phyloP scores from a whole-genome alignment of 2,888 invertebrate genomes.

The Pollenia amentaria region DNA sequence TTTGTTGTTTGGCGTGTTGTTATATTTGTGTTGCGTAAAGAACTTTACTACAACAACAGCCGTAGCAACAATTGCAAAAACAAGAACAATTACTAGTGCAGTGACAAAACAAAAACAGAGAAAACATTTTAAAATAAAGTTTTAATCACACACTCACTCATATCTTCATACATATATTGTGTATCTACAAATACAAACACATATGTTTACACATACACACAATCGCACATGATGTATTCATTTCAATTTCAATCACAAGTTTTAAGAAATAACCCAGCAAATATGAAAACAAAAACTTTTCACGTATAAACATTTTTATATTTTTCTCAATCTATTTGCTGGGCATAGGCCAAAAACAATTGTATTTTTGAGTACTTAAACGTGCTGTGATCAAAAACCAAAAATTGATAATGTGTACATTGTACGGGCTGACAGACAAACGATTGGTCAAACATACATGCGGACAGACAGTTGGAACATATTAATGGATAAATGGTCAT shows the following conservation, averaged over 20 bases:
- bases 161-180: not conserved
- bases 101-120: constrained; percentile 35
- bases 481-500: constrained; percentile 27
- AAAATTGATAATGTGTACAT: constrained; percentile 70
- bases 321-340: constrained; percentile 30
- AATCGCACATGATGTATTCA: not conserved
- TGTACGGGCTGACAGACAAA: constrained; percentile 59
- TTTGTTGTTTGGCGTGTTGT: constrained; percentile 65
- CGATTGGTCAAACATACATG: constrained; percentile 17
- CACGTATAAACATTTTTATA: not conserved
- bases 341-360: constrained; percentile 1
- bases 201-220: not conserved
- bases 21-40: constrained; percentile 66
- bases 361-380: constrained; percentile 23
- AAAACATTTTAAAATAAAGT: constrained; percentile 52
- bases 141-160: constrained; percentile 31
- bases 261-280: constrained; percentile 21
- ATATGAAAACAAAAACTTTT: not conserved
- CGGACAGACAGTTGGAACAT: not conserved
- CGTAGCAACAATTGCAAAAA: constrained; percentile 43
- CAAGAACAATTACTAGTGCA: constrained; percentile 41
- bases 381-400: constrained; percentile 59
- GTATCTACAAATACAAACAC: not conserved
- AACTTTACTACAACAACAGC: constrained; percentile 29
- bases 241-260: constrained; percentile 47